Evolutionary conservation across 2,797 vertebrate genomes (phyloP).

Genomic region (Cynopterus sphinx): DNA sequence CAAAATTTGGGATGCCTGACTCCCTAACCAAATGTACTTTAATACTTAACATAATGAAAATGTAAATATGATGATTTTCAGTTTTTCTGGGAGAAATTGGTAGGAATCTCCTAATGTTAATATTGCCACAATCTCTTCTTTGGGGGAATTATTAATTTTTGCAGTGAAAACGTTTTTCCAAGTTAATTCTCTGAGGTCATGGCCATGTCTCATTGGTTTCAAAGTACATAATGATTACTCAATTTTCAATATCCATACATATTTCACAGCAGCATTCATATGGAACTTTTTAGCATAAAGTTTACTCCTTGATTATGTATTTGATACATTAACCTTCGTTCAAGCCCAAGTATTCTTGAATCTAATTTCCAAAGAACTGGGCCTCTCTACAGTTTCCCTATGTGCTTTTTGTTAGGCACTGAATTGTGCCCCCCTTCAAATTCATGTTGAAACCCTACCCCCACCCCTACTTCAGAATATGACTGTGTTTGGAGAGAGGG

Average conservation of each 20-base stretch:
- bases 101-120: not conserved
- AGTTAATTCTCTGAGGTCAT: not conserved
- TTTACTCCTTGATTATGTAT: not conserved
- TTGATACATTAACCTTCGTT: not conserved
- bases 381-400: not conserved
- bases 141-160: not conserved
- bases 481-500: not conserved
- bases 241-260: not conserved
- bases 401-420: not conserved
- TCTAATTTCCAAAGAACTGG: not conserved
- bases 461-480: not conserved
- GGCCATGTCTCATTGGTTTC: not conserved
- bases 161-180: not conserved
- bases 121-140: not conserved
- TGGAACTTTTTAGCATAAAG: not conserved
- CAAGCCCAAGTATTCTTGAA: not conserved
- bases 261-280: not conserved
- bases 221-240: not conserved
- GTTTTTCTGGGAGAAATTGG: not conserved
- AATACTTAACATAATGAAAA: not conserved
- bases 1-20: not conserved
- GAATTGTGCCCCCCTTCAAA: not conserved
- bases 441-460: not conserved
- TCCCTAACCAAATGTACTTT: not conserved
- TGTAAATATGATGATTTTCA: not conserved